These are phyloP conservation scores for Ceriagrion tenellum DNA, from an alignment of 2,888 invertebrate species.

Conservation along the genomic window DNA sequence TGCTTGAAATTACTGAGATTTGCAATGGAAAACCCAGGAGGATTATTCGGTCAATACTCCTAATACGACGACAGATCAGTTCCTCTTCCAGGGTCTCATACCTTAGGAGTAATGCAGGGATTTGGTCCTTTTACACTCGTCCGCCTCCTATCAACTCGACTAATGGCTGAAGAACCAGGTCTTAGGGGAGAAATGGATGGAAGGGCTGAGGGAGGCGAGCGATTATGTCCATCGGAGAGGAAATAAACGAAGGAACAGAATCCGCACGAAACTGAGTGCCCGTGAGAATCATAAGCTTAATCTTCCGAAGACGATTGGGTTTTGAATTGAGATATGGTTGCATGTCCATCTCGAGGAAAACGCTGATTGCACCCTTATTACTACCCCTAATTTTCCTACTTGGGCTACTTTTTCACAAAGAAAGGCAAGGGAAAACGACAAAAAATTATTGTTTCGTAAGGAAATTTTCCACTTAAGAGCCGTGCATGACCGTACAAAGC, in stretches of 20 bases:
- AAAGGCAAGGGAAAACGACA: too few relatives aligned
- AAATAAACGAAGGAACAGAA: not conserved
- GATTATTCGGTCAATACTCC: not conserved
- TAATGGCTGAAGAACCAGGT: not conserved
- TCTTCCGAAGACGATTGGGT: not conserved
- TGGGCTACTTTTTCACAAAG: too few relatives aligned
- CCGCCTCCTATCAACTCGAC: not conserved
- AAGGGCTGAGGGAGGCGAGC: not conserved
- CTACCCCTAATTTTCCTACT: too few relatives aligned
- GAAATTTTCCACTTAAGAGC: too few relatives aligned
- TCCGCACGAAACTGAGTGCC: not conserved
- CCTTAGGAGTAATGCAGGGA: not conserved
- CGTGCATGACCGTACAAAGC: too few relatives aligned
- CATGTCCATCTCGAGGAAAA: not conserved
- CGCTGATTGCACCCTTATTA: too few relatives aligned
- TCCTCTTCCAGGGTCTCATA: not conserved
- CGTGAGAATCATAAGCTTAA: not conserved
- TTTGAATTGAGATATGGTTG: not conserved
- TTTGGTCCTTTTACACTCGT: not conserved
- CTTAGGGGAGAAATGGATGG: not conserved
- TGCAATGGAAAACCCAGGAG: not conserved
- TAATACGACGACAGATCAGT: not conserved
- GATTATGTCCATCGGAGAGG: not conserved
- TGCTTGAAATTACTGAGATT: not conserved
- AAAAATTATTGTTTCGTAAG: too few relatives aligned